Conservation (phyloP, 1,140 invertebrate genomes). For the Drosophila equinoxialis region DNA sequence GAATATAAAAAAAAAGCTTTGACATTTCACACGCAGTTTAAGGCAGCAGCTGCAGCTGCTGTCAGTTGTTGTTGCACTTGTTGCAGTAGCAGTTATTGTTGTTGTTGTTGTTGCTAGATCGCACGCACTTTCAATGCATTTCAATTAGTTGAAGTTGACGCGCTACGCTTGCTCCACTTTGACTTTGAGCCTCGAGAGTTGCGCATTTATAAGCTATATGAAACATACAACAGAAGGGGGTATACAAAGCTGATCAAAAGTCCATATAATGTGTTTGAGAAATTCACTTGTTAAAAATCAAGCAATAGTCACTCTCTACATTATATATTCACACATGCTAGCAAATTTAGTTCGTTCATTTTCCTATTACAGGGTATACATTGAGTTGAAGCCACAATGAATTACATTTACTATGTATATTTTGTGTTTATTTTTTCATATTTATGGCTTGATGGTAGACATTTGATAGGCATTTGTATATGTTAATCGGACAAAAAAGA, state of each 20-base stretch:
- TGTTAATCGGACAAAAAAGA: slow-evolving; percentile 70
- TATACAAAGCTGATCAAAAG: neutral
- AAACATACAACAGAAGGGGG: neutral
- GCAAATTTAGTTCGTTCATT: no score
- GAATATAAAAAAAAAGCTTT: slow-evolving; percentile 13
- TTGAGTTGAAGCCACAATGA: neutral
- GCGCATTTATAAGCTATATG: slow-evolving; percentile 33
- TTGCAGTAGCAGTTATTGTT: neutral
- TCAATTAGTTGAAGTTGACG: slow-evolving; percentile 60
- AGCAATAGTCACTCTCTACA: neutral
- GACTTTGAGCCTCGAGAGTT: slow-evolving; percentile 59
- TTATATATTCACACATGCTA: no score
- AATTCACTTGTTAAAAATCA: no score
- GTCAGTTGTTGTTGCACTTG: slow-evolving; percentile 15
- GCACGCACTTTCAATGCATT: slow-evolving; percentile 79
- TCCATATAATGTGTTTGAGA: no score
- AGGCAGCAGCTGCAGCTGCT: slow-evolving; percentile 31
- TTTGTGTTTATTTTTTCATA: slow-evolving; percentile 47
- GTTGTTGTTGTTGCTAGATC: slow-evolving; percentile 53
- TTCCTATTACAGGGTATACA: neutral
- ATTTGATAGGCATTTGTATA: slow-evolving; percentile 75
- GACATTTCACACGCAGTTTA: slow-evolving; percentile 74
- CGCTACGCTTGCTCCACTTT: slow-evolving; percentile 63
- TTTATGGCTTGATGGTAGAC: slow-evolving; percentile 76
- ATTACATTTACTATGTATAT: neutral